phyloP scores from a whole-genome alignment of 2,797 vertebrate species.

The Falco novaeseelandiae region DNA sequence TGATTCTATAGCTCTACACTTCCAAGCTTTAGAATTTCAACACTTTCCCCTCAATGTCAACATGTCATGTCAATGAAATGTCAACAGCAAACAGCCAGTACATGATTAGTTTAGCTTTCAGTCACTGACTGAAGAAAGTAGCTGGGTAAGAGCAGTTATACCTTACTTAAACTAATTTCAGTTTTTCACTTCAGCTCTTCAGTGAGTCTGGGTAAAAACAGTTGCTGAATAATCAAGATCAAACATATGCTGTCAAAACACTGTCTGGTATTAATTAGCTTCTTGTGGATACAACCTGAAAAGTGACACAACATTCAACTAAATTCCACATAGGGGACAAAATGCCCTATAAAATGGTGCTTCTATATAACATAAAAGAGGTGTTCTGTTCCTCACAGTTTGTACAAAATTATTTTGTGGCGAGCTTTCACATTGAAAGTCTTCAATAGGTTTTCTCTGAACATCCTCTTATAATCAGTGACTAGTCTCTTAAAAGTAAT shows the following conservation, averaged over 20 bases:
- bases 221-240: background rate
- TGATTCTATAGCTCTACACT: background rate
- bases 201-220: background rate
- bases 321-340: background rate
- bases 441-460: background rate
- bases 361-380: background rate
- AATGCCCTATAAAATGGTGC: background rate
- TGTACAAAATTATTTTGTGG: background rate
- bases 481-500: background rate
- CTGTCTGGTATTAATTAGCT: background rate
- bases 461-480: background rate
- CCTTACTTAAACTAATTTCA: background rate
- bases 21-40: background rate
- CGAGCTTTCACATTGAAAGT: background rate
- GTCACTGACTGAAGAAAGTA: background rate
- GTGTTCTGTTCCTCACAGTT: background rate
- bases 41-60: background rate
- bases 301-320: background rate
- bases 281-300: background rate
- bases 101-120: background rate
- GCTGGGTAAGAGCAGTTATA: background rate
- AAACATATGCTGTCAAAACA: background rate
- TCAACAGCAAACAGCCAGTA: background rate
- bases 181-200: background rate
- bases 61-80: background rate